phyloP scores from a whole-genome alignment of 2,888 invertebrate genomes.

The Chaitophorus viminalis region DNA sequence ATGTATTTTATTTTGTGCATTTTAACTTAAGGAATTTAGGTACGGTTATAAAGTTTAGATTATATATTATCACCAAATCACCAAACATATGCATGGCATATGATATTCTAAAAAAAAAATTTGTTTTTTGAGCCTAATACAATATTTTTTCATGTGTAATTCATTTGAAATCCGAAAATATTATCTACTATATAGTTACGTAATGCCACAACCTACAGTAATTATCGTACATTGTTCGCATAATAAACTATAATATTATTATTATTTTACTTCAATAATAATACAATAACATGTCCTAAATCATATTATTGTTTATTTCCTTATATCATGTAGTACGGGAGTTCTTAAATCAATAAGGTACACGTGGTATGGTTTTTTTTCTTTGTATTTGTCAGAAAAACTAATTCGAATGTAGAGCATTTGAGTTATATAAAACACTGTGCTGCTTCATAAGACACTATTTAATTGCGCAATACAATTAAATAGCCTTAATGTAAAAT shows the following conservation, averaged over 20 bases:
- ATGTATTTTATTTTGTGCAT: neutral
- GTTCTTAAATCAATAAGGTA: neutral
- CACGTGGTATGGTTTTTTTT: neutral
- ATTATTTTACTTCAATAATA: neutral
- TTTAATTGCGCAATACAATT: neutral
- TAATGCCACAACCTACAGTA: neutral
- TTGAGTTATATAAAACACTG: neutral
- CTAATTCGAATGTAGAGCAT: neutral
- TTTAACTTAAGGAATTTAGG: neutral
- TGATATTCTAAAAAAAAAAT: too few relatives aligned
- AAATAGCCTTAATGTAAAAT: too few relatives aligned
- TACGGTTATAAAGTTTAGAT: neutral
- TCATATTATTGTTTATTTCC: neutral
- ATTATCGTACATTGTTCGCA: neutral
- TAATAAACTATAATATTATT: neutral
- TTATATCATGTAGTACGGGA: neutral
- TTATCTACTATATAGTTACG: too few relatives aligned
- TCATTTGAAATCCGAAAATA: too few relatives aligned
- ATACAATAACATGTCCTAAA: neutral
- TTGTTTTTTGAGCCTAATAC: too few relatives aligned
- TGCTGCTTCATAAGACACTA: neutral
- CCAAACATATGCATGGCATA: too few relatives aligned
- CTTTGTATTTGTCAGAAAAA: neutral
- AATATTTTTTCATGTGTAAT: too few relatives aligned
- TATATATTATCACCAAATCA: too few relatives aligned